Conservation (phyloP, 2,797 vertebrate genomes). For the Syngnathus rostellatus region DNA sequence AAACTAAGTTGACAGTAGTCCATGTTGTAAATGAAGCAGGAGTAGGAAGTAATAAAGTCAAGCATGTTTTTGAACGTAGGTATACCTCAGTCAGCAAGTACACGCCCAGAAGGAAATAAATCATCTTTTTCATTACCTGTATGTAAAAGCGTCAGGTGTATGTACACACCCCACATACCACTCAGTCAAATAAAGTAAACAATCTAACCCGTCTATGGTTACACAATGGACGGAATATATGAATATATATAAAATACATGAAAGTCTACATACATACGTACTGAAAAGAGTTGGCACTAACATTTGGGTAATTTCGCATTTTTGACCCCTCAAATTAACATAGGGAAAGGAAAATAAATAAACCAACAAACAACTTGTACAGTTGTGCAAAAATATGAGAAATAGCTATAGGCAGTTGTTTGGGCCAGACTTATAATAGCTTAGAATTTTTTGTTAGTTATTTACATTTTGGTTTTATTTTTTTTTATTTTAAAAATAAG, state of each 20-base stretch:
- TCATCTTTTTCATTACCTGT: background rate
- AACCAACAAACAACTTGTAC: too few species aligned
- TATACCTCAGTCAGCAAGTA: background rate
- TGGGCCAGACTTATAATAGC: too few species aligned
- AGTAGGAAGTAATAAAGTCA: background rate
- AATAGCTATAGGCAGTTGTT: too few species aligned
- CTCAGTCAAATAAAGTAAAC: background rate
- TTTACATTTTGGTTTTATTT: too few species aligned
- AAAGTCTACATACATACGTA: background rate
- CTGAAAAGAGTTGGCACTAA: background rate
- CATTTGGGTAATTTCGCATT: too few species aligned
- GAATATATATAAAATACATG: background rate
- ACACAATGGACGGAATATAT: background rate
- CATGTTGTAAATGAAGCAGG: background rate
- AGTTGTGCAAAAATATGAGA: too few species aligned
- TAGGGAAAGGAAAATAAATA: too few species aligned
- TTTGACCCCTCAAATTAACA: too few species aligned
- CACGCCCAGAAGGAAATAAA: conserved; percentile 1
- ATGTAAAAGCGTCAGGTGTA: background rate
- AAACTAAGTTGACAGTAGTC: background rate
- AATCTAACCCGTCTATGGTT: background rate
- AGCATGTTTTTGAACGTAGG: background rate
- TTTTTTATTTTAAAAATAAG: too few species aligned
- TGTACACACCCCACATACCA: background rate
- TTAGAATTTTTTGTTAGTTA: too few species aligned